Percentiles rank a stretch among this genome's conserved stretches.
Evolutionary conservation across 2,888 invertebrate genomes (phyloP).

Genomic region (Macrosoma leucophasiata): DNA sequence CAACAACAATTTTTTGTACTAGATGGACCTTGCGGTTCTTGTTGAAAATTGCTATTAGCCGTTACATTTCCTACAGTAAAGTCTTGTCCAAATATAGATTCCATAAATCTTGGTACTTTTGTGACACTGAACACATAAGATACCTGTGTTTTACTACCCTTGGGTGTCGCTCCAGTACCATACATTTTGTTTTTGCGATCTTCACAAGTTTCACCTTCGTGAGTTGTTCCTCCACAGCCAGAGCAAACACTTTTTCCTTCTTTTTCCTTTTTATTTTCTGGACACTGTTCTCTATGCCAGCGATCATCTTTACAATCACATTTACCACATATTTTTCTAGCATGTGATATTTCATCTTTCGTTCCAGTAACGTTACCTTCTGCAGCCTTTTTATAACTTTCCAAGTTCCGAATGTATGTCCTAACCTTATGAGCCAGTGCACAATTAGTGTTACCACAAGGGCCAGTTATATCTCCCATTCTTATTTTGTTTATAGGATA

Average conservation of each 20-base stretch:
- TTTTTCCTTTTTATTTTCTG: conserved; percentile 30
- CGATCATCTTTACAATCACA: conserved; percentile 61
- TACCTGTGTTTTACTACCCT: conserved; percentile 38
- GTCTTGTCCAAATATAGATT: conserved; percentile 38
- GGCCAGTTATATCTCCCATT: conserved; percentile 67
- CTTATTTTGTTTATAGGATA: conserved; percentile 55
- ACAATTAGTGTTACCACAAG: conserved; percentile 64
- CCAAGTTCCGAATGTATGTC: conserved; percentile 54
- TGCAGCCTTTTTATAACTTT: conserved; percentile 49
- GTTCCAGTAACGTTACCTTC: conserved; percentile 31
- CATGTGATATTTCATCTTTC: conserved; percentile 32
- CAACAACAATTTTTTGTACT: conserved; percentile 30
- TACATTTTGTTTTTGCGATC: conserved; percentile 39
- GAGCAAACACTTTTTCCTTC: conserved; percentile 32
- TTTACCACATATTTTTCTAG: conserved; percentile 52
- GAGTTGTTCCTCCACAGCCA: conserved; percentile 47
- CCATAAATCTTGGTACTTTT: conserved; percentile 37
- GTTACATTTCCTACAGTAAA: conserved; percentile 37
- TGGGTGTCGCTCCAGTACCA: conserved; percentile 45
- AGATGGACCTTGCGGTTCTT: conserved; percentile 11
- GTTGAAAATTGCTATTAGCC: conserved; percentile 24
- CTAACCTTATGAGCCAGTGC: conserved; percentile 60
- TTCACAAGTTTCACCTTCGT: conserved; percentile 47
- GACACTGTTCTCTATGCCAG: conserved; percentile 54
- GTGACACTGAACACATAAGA: conserved; percentile 42